Base-by-base conservation (phyloP, 2,113 vertebrate genomes). In the Physeter macrocephalus region DNA sequence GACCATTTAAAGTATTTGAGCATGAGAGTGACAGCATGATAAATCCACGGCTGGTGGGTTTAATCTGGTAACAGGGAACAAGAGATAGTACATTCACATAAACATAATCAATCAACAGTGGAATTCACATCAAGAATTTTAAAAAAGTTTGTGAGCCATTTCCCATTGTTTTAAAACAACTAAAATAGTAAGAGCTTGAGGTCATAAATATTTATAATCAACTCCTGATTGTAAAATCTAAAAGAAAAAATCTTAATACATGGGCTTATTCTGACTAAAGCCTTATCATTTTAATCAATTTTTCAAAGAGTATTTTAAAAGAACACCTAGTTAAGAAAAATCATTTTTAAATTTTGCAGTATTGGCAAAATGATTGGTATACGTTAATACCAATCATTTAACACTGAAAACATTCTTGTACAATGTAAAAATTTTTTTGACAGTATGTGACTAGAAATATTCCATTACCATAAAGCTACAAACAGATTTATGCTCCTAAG, bases 301-400 rank as follows among this genome's bases (percentile, higher is more conserved):
- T 96, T 95, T 83, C 54, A 86, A 49, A 49, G 43, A 95, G 25
- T 88, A 67, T 94, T 90, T 74, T 71, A 77, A 89, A 97, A 93
- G 75, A 97, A 95, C 0, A 96, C 67, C 85, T 95, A 96, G 49
- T 96, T 97, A 97, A 97, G 93, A 98, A 96, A 95, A 52, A 94
- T 83, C 54, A 94, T 95, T 97, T 98, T 97, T 92, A 96, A 97
- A 94, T 62, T 97, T 98, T 95, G 75, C 86, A 96, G 75, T 94
- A 82, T 52, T 1, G 49, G 49, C 14, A 52, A 52, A 52, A 0
- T 52, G 14, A 95, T 69, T 98, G 49, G 36, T 95, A 31, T 93
- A 92, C 71, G 86, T 96, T 97, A 95, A 97, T 94, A 96, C 69
- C 41, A 93, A 69, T 88, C 90, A 96, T 61, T 97, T 94, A 95